Evolutionary conservation across 1,140 invertebrate genomes (phyloP), one percentile per base, ranked within the genome.

Genomic region (Bicyclus anynana): DNA sequence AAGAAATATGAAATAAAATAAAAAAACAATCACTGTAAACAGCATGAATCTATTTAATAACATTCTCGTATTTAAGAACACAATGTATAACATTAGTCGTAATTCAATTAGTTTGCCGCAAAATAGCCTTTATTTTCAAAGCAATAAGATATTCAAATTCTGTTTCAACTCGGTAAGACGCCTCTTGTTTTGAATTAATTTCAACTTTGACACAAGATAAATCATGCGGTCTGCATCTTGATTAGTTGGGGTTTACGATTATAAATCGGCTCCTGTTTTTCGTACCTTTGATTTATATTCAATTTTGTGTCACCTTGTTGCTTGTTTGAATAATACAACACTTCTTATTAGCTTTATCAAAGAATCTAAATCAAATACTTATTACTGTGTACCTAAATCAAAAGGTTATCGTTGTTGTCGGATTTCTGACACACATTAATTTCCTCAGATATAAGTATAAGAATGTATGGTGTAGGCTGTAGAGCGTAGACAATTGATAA

Each of bases 201-300:
- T 80, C 67, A 80, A 79, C 67, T 79, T 77, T 70, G 73, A 74
- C 65, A 66, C 62, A 62, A 76, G 77, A 81, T 74, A 79, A 81
- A 74, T 79, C 68, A 70, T 72, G 76, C 53, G 72, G 47, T 46
- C 55, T 53, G 76, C 78, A 77, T 81, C 64, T 59, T 71, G 74
- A 81, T 79, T 67, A 76, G 73, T 67, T 61, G 9, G 58, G 50
- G 67, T 51, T 52, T 66, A 63, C 61, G 38, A 62, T 73, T 73
- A 68, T 66, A 65, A 68, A 72, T 70, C 60, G 67, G 64, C 67
- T 69, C 53, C 44, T 54, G 50, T 69, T 67, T 66, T 66, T 61
- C 55, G 35, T 18, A 52, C 42, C 52, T 56, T 53, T 60, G 58
- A 60, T 60, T 60, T 60, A 60, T 54, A 54, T 50, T 60, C 44